phyloP scores from a whole-genome alignment of 2,888 invertebrate species.

The Belgica antarctica region DNA sequence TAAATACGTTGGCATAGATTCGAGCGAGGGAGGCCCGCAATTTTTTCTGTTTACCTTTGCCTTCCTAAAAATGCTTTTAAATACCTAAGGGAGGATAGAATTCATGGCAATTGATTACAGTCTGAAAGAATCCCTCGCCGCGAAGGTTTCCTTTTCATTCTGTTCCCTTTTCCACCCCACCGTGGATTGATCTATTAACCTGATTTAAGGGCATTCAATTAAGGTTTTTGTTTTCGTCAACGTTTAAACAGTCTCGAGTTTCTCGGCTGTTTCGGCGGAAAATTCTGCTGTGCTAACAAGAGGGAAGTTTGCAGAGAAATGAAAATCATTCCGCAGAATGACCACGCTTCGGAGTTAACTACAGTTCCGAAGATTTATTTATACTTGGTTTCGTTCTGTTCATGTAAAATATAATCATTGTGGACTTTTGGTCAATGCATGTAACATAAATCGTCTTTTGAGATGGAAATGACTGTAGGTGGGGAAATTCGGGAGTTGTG shows the following conservation, averaged over 20 bases:
- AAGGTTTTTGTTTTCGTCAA: background rate
- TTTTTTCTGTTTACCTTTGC: background rate
- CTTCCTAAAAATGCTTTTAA: background rate
- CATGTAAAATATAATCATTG: constrained; percentile 14
- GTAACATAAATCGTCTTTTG: constrained; percentile 16
- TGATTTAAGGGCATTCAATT: background rate
- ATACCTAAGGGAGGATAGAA: too few relatives aligned
- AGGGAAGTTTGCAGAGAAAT: background rate
- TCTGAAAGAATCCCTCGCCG: background rate
- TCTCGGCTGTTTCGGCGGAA: background rate
- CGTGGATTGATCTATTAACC: background rate
- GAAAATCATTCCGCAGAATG: too few relatives aligned
- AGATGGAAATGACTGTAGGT: constrained; percentile 12
- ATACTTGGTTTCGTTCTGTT: background rate
- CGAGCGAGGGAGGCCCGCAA: background rate
- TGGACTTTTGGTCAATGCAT: constrained; percentile 3
- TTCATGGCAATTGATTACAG: constrained; percentile 9
- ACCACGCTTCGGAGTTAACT: too few relatives aligned
- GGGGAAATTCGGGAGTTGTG: too few relatives aligned
- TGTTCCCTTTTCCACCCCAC: background rate
- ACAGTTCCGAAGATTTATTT: background rate
- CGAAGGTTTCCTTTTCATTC: background rate
- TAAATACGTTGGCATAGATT: background rate
- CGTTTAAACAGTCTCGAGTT: background rate
- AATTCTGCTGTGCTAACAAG: background rate